A percentile compares a stretch with the other conserved stretches of the same genome.
Evolutionary conservation across 37 sponge, comb jelly and placozoan genomes (phyloP).

Genomic region (Bolinopsis microptera): DNA sequence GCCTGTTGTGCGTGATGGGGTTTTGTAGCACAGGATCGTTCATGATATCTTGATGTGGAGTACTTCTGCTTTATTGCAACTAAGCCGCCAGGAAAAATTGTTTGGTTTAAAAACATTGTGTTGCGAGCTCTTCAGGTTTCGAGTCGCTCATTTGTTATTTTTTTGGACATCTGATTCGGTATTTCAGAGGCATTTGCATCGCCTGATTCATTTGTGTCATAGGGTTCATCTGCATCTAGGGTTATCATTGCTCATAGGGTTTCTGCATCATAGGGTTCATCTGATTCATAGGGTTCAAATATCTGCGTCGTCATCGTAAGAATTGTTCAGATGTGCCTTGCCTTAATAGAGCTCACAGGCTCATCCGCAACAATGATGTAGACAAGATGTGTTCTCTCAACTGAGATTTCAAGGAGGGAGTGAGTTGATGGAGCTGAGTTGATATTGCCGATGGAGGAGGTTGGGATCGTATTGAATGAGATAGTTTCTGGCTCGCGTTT

Average conservation of each 20-base stretch:
- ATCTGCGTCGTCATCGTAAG: background rate
- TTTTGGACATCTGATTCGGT: background rate
- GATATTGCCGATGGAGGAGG: background rate
- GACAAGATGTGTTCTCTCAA: background rate
- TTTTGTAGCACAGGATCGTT: background rate
- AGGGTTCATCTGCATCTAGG: background rate
- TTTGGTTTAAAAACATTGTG: background rate
- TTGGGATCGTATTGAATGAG: background rate
- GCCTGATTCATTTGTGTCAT: background rate
- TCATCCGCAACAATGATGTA: background rate
- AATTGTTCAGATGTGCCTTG: background rate
- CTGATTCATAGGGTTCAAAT: background rate
- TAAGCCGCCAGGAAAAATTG: background rate
- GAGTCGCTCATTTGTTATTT: background rate
- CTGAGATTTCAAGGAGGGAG: background rate
- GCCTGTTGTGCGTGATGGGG: background rate
- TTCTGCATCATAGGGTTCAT: constrained; percentile 5
- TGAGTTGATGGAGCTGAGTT: constrained; percentile 1
- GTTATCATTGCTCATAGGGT: no score
- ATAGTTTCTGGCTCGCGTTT: background rate
- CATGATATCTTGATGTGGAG: background rate
- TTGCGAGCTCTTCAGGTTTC: background rate
- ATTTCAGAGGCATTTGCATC: background rate
- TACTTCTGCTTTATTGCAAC: background rate
- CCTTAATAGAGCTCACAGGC: no score